Base-by-base conservation (phyloP, 2,113 vertebrate genomes). In the Pithys albifrons region DNA sequence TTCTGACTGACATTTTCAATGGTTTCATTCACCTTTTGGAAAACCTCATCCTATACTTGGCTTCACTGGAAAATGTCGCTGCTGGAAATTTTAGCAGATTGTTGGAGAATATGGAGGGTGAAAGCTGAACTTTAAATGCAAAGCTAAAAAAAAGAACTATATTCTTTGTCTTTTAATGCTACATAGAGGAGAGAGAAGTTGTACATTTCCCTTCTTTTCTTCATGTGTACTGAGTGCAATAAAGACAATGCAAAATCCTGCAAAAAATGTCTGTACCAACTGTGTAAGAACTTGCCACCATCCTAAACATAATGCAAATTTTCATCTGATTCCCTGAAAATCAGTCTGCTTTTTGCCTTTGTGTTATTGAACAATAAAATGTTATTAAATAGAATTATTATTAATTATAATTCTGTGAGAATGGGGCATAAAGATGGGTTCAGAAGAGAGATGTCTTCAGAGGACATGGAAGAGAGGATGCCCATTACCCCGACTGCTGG, bases 1-100 rank as follows among this genome's bases (percentile, higher is more conserved):
- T 96, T 96, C 85, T 95, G 88, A 92, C 61, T 88, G 94, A 95
- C 82, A 93, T 97, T 95, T 95, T 95, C 78, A 94, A 90, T 89
- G 82, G 72, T 91, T 97, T 88, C 88, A 91, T 92, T 94, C 85
- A 96, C 92, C 87, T 96, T 96, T 96, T 90, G 91, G 89, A 91
- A 93, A 93, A 93, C 61, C 33, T 95, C 57, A 27, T 71, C 65
- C 67, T 79, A 15, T 70, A 65, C 43, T 96, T 92, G 92, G 72
- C 81, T 81, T 88, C 12, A 58, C 58, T 76, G 64, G 73, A 96
- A 93, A 94, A 71, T 6, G 2, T 90, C 51, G 87, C 91, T 96
- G 92, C 78, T 94, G 75, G 78, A 93, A 88, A 89, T 82, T 93
- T 96, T 84, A 89, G 72, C 37, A 81, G 81, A 65, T 64, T 91